Percentiles rank a stretch among this genome's conserved stretches.
phyloP scores from a whole-genome alignment of 2,797 vertebrate genomes.

The Antennarius maculatus region DNA sequence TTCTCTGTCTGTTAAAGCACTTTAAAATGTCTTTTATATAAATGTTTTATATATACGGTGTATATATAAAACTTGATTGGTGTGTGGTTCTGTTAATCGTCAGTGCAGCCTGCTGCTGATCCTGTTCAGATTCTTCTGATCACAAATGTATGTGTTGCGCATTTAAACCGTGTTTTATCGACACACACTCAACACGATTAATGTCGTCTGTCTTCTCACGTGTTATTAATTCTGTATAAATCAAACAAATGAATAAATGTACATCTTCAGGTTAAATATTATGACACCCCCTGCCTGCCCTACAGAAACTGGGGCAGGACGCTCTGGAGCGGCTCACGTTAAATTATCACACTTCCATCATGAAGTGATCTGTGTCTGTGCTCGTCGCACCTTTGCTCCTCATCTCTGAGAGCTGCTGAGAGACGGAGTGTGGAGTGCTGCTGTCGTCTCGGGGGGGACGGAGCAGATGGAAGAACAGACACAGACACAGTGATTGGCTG shows the following conservation, averaged over 20 bases:
- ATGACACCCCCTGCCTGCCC: slow-evolving; percentile 22
- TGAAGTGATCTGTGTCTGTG: slow-evolving; percentile 51
- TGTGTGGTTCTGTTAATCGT: too few species aligned
- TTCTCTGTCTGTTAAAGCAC: too few species aligned
- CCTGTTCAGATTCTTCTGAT: not conserved
- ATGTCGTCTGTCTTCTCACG: not conserved
- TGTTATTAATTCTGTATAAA: slow-evolving; percentile 17
- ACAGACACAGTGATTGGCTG: slow-evolving; percentile 46
- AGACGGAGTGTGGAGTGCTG: slow-evolving; percentile 29
- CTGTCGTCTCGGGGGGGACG: slow-evolving; percentile 39
- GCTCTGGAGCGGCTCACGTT: slow-evolving; percentile 32
- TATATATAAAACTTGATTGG: too few species aligned
- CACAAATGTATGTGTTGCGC: slow-evolving; percentile 6
- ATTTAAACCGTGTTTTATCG: not conserved
- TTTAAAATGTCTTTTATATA: too few species aligned
- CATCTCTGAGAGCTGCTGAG: not conserved
- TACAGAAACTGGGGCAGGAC: slow-evolving; percentile 21
- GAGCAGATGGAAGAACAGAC: slow-evolving; percentile 56
- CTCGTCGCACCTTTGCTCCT: slow-evolving; percentile 2
- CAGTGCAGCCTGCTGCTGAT: not conserved
- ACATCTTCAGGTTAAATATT: slow-evolving; percentile 28
- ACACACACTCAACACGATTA: too few species aligned
- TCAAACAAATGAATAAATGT: slow-evolving; percentile 33
- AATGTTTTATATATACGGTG: too few species aligned
- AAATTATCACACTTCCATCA: slow-evolving; percentile 49